Base-by-base conservation (phyloP, 2,113 vertebrate species). In the Sakesphorus luctuosus region DNA sequence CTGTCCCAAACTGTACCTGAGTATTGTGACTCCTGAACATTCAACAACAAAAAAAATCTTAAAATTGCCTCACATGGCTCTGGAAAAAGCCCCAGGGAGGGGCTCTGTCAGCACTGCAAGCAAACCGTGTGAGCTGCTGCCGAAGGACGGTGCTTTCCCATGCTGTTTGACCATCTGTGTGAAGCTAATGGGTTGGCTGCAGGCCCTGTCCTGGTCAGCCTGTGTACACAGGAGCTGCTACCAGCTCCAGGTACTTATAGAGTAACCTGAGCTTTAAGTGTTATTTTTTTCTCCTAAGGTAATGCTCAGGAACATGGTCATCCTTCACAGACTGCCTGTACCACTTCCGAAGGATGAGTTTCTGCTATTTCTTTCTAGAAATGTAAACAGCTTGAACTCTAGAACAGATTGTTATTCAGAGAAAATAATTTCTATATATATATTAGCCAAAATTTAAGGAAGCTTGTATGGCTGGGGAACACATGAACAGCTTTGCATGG, bases 51-150 rank as follows among this genome's bases (percentile, higher is more conserved):
- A 10, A n/a, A 31, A 49, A 20, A 10, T 50, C 44, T 63, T 71
- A 62, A 81, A 50, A 59, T 26, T 58, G 6, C 26, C 35, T 67
- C 0, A 0, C 11, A 3, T 24, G 13, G 58, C 50, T 66, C 13
- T 1, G 31, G 13, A 66, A 18, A 36, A 69, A 29, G 19, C 16
- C 49, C 6, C 1, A 0, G 29, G 33, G 65, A 74, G 33, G 65
- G 50, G 28, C 35, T 84, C 40, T 55, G n/a, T 75, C 49, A 40
- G 29, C 11, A 5, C 23, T 73, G 33, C 43, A 47, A 26, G 35
- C 6, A 6, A 28, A 1, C 28, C 35, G 2, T 24, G 78, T 40
- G 68, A 89, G 65, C 65, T 71, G 35, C 71, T 72, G 0, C 67
- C 53, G 44, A 38, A 31, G 13, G 38, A 35, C 43, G n/a, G 15